Percentiles rank a stretch among this genome's conserved stretches.
Evolutionary conservation across 35 echinoderm and acorn worm genomes (phyloP).

Genomic region (Patiria miniata): DNA sequence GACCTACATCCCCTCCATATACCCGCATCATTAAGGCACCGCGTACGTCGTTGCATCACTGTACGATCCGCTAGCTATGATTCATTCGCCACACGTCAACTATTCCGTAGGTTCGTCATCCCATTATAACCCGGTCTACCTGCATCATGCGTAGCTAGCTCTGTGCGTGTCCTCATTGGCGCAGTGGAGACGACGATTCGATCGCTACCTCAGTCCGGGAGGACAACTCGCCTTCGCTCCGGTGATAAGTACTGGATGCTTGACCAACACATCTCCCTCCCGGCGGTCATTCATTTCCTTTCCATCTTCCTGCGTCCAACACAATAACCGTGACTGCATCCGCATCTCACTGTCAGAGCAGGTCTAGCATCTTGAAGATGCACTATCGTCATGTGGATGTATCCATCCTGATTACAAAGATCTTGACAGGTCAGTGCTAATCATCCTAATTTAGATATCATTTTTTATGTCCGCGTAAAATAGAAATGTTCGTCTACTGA

Average conservation of each 20-base stretch:
- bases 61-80: neutral
- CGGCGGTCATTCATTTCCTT: neutral
- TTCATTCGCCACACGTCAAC: constrained; percentile 24
- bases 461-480: neutral
- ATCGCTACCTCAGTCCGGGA: neutral
- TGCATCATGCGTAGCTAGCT: too few species aligned
- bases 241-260: neutral
- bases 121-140: too few species aligned
- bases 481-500: neutral
- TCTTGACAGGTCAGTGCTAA: constrained; percentile 9
- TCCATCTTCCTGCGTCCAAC: neutral
- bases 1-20: neutral
- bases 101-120: neutral
- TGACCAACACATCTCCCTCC: neutral
- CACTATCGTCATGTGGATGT: neutral
- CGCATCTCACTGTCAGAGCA: neutral
- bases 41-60: neutral
- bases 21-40: neutral
- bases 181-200: neutral
- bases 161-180: neutral
- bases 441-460: neutral
- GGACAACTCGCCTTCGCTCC: neutral
- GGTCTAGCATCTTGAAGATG: neutral
- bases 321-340: neutral
- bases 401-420: neutral